Percentiles rank a stretch among this genome's conserved stretches.
phyloP scores from a whole-genome alignment of 2,888 invertebrate species.

The Lydus trimaculatus region DNA sequence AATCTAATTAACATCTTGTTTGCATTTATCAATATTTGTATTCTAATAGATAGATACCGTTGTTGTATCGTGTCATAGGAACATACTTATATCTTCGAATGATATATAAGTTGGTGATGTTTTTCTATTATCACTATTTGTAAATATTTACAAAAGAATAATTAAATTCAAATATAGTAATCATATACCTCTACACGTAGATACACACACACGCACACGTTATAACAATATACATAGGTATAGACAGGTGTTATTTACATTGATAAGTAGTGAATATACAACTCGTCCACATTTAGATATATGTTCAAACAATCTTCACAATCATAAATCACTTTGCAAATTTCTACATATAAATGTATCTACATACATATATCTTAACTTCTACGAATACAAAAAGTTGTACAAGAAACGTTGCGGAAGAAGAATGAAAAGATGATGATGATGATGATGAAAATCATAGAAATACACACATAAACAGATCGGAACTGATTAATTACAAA shows the following conservation, averaged over 20 bases:
- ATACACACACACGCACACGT: too few species aligned
- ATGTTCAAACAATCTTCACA: constrained; percentile 28
- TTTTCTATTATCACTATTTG: neutral
- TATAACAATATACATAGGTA: neutral
- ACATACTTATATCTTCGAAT: too few species aligned
- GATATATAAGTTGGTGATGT: too few species aligned
- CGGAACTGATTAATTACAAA: constrained; percentile 24
- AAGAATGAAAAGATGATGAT: neutral
- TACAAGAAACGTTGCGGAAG: neutral
- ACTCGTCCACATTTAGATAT: constrained; percentile 11
- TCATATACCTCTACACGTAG: neutral
- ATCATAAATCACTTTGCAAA: constrained; percentile 26
- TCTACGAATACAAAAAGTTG: neutral
- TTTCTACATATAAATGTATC: constrained; percentile 13
- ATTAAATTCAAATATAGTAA: constrained; percentile 1
- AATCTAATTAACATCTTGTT: too few species aligned
- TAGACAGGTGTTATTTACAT: constrained; percentile 3
- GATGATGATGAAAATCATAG: constrained; percentile 14
- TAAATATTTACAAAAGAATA: neutral
- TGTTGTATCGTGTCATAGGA: too few species aligned
- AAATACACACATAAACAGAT: constrained; percentile 19
- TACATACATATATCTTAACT: constrained; percentile 1
- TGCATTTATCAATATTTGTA: too few species aligned
- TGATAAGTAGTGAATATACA: constrained; percentile 7
- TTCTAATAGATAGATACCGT: too few species aligned